Evolutionary conservation across 2,888 invertebrate species (phyloP).

Genomic region (Cryptus viduatorius): DNA sequence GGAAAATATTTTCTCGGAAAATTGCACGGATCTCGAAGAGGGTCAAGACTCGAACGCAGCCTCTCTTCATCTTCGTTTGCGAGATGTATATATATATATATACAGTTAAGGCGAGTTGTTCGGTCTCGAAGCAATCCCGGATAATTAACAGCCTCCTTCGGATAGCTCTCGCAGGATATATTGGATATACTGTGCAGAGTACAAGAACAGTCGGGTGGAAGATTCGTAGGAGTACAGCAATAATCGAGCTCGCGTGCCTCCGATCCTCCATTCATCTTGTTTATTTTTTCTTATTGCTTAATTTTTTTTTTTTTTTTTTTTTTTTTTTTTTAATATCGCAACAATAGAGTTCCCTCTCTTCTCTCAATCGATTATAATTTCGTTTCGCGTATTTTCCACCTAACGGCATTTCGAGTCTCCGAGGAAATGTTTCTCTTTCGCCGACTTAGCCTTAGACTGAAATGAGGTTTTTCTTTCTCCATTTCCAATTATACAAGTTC

Average conservation of each 20-base stretch:
- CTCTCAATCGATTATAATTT: slow-evolving; percentile 55
- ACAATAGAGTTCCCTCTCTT: slow-evolving; percentile 49
- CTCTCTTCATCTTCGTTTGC: slow-evolving; percentile 61
- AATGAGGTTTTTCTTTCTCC: not conserved
- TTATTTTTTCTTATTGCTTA: not conserved
- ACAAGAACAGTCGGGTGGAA: slow-evolving; percentile 9
- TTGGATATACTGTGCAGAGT: slow-evolving; percentile 25
- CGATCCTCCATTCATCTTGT: slow-evolving; percentile 49
- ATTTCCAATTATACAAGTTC: slow-evolving; percentile 36
- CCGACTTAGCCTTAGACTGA: slow-evolving; percentile 14
- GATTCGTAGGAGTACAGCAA: slow-evolving; percentile 57
- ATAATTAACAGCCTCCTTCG: slow-evolving; percentile 79
- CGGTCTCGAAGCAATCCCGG: slow-evolving; percentile 76
- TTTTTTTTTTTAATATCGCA: slow-evolving; percentile 50
- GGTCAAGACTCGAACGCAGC: slow-evolving; percentile 60
- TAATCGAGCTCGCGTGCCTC: slow-evolving; percentile 65
- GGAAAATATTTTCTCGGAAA: slow-evolving; percentile 47
- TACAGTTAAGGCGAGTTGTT: slow-evolving; percentile 59
- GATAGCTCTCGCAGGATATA: slow-evolving; percentile 71
- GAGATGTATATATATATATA: slow-evolving; percentile 68
- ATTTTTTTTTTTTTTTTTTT: not conserved
- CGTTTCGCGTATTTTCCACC: slow-evolving; percentile 47
- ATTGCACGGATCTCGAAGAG: slow-evolving; percentile 57
- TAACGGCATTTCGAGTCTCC: slow-evolving; percentile 25
- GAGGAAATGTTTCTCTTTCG: not conserved